phyloP scores from a whole-genome alignment of 2,888 invertebrate species.

The Epsilonema sp. region DNA sequence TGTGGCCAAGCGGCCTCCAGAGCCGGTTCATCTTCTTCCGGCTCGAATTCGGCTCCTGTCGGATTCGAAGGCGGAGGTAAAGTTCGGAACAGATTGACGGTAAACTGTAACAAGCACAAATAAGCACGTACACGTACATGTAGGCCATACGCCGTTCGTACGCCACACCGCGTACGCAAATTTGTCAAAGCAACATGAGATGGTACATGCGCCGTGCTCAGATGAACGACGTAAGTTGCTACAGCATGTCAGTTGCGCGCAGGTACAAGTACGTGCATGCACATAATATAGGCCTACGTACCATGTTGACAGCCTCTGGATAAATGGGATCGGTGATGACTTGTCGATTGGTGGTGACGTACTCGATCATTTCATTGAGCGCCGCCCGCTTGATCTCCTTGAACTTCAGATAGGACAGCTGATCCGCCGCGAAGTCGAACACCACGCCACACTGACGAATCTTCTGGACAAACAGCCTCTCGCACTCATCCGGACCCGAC shows the following conservation, averaged over 20 bases:
- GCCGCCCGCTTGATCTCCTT: constrained; percentile 88
- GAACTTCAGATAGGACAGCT: constrained; percentile 88
- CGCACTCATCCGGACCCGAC: constrained; percentile 46
- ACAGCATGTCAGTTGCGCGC: too few species aligned
- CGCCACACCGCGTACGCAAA: too few species aligned
- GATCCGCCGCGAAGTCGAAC: constrained; percentile 82
- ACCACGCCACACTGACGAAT: constrained; percentile 90
- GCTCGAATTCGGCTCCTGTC: constrained; percentile 60
- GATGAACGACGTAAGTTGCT: too few species aligned
- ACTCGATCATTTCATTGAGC: constrained; percentile 89
- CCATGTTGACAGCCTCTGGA: constrained; percentile 96
- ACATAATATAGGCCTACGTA: too few species aligned
- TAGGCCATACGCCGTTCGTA: too few species aligned
- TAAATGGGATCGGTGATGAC: constrained; percentile 56
- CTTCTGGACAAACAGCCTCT: constrained; percentile 88
- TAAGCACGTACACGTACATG: too few species aligned
- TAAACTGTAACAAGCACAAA: constrained; percentile 39
- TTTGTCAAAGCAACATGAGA: too few species aligned
- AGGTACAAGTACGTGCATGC: too few species aligned
- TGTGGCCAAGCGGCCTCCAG: constrained; percentile 85
- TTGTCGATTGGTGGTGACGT: constrained; percentile 63
- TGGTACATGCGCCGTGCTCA: too few species aligned
- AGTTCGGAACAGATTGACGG: constrained; percentile 66
- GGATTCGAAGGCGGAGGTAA: constrained; percentile 63
- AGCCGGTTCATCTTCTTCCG: constrained; percentile 79